These are phyloP conservation scores for Muraenolepis orangiensis DNA, from an alignment of 2,797 vertebrate species.

Conservation along the genomic window DNA sequence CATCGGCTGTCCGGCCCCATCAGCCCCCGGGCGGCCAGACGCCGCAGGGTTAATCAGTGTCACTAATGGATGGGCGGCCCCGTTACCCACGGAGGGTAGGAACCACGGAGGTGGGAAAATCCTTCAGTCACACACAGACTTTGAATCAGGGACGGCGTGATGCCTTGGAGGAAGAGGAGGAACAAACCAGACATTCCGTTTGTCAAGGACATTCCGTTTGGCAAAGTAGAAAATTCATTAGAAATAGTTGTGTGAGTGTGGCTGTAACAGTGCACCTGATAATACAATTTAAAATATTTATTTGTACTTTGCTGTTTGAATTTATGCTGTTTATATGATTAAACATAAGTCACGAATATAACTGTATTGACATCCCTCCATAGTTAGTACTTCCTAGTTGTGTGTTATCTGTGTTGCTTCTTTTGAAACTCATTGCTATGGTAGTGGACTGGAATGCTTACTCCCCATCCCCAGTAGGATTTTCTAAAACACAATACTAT, in stretches of 20 bases:
- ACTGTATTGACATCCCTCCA: not conserved
- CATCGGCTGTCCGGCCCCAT: constrained; percentile 53
- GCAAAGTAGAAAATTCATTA: not conserved
- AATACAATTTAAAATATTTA: not conserved
- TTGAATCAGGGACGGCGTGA: constrained; percentile 49
- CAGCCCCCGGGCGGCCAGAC: constrained; percentile 39
- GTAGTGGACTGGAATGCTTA: too few relatives aligned
- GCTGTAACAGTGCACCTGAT: not conserved
- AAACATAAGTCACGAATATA: not conserved
- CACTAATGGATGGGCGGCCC: constrained; percentile 61
- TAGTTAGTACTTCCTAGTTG: not conserved
- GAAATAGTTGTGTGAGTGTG: not conserved
- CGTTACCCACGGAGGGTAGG: constrained; percentile 50
- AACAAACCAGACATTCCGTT: constrained; percentile 17
- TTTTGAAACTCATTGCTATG: not conserved
- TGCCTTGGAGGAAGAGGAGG: constrained; percentile 10
- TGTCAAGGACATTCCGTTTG: too few relatives aligned
- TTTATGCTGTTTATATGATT: not conserved
- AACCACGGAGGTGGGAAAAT: constrained; percentile 43
- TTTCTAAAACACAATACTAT: too few relatives aligned
- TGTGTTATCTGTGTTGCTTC: not conserved
- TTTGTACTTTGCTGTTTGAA: not conserved
- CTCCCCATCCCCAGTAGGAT: too few relatives aligned
- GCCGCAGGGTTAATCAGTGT: constrained; percentile 68
- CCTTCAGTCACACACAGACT: constrained; percentile 56